These are phyloP conservation scores for Drosophila ficusphila DNA, from an alignment of 1,140 invertebrate species.

Conservation along the genomic window DNA sequence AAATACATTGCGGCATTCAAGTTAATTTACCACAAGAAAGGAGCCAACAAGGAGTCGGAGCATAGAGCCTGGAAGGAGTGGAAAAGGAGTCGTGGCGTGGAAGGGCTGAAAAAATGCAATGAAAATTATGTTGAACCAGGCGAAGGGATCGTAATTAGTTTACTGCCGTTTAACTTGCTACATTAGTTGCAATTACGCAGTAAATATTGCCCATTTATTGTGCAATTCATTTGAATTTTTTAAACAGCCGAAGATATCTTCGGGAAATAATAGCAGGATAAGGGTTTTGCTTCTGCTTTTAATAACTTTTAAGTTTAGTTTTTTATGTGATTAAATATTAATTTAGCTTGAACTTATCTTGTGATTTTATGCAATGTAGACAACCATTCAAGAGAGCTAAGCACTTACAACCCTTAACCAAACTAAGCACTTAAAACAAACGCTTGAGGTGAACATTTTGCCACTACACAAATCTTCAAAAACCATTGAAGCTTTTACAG, in stretches of 20 bases:
- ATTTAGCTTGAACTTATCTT: too few species aligned
- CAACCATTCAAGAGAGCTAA: background rate
- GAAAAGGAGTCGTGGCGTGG: background rate
- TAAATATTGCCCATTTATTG: slow-evolving; percentile 51
- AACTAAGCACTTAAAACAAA: slow-evolving; percentile 15
- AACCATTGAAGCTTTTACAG: slow-evolving; percentile 12
- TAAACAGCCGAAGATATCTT: too few species aligned
- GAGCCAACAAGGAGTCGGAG: slow-evolving; percentile 36
- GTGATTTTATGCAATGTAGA: too few species aligned
- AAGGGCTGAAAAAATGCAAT: slow-evolving; percentile 32
- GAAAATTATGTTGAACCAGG: slow-evolving; percentile 50
- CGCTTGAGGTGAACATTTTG: background rate
- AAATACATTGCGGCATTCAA: slow-evolving; percentile 79
- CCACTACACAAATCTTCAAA: slow-evolving; percentile 13
- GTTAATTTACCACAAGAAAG: slow-evolving; percentile 75
- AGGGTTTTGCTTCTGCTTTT: too few species aligned
- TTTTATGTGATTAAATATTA: too few species aligned
- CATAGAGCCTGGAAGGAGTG: background rate
- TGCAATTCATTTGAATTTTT: slow-evolving; percentile 29
- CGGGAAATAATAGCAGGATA: too few species aligned
- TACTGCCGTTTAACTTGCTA: slow-evolving; percentile 68
- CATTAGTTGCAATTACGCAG: slow-evolving; percentile 62
- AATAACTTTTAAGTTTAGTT: too few species aligned
- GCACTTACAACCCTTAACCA: background rate
- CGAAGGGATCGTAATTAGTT: slow-evolving; percentile 61